Conservation (phyloP, 2,888 invertebrate genomes). For the Hyalella azteca region DNA sequence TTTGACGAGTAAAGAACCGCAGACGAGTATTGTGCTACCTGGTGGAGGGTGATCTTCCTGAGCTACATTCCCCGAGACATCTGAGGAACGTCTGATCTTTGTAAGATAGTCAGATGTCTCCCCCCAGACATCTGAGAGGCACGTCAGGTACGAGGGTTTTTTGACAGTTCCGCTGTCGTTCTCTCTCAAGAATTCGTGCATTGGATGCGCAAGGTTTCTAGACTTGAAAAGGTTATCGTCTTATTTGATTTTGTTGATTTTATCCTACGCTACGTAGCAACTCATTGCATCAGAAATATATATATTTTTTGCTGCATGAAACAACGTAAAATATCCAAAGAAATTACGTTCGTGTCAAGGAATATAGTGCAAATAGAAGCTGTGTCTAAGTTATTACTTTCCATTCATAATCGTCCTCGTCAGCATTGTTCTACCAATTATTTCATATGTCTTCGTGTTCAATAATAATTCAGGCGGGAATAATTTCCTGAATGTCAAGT, state of each 20-base stretch:
- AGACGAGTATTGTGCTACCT: background rate
- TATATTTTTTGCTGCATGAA: too few species aligned
- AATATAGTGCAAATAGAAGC: too few species aligned
- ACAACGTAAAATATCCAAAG: too few species aligned
- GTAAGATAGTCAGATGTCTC: background rate
- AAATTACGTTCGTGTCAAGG: too few species aligned
- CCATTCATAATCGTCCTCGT: background rate
- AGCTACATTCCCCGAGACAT: background rate
- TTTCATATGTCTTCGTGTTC: background rate
- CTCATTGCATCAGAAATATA: too few species aligned
- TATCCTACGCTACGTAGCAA: too few species aligned
- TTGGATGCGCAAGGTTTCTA: too few species aligned
- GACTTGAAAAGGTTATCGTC: too few species aligned
- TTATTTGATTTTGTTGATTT: too few species aligned
- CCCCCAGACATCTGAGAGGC: background rate
- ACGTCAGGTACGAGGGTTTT: background rate
- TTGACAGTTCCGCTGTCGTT: background rate
- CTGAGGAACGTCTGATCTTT: background rate
- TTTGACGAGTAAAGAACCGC: background rate
- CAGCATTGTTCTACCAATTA: background rate
- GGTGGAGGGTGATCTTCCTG: background rate
- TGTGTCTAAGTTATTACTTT: too few species aligned
- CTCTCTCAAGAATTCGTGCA: background rate
- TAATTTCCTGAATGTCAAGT: background rate
- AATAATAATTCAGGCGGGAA: background rate